Evolutionary conservation across 1,140 invertebrate species (phyloP), one percentile per base, ranked within the genome.

Genomic region (Drosophila oshimai): DNA sequence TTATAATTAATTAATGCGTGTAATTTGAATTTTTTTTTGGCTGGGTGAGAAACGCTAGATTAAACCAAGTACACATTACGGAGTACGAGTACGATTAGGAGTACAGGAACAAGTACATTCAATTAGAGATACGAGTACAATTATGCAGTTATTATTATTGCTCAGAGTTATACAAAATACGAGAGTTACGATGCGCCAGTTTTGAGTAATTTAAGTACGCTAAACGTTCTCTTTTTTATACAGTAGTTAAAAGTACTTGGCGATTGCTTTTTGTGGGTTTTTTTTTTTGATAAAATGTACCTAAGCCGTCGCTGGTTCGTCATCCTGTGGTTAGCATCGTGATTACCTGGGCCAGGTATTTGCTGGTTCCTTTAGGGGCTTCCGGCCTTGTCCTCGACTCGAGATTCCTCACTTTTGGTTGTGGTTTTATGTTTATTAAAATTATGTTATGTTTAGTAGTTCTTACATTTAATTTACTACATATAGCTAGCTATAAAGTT

Each of bases 91-190:
- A 84, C 80, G 58, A 70, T 62, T 78, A 78, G 68, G 55, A 69
- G 54, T 67, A 73, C 62, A 73, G 61, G 72, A 71, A 74, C 55
- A 29, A 57, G 44, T 71, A 73, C 73, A 75, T 67, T 72, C 60
- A 57, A 58, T 77, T 49, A 53, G 44, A 65, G 41, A 65, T 72
- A 55, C 60, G 46, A 70, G 44, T 75, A 70, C 49, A 55, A 49
- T 67, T 68, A 68, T 47, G 64, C 54, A 45, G 69, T 68, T 65
- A 46, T 20, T 57, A 80, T 84, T 86, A 74, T 78, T 84, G 80
- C 65, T 84, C 75, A 80, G 80, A 86, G 33, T 72, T 74, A 75
- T 86, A 84, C 79, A 60, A 86, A 50, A 68, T 87, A 84, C 81
- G 75, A 80, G 76, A 78, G 49, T 51, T 84, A 83, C 74, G 79